phyloP scores from a whole-genome alignment of 2,888 invertebrate species.

The Conistra vaccinii region DNA sequence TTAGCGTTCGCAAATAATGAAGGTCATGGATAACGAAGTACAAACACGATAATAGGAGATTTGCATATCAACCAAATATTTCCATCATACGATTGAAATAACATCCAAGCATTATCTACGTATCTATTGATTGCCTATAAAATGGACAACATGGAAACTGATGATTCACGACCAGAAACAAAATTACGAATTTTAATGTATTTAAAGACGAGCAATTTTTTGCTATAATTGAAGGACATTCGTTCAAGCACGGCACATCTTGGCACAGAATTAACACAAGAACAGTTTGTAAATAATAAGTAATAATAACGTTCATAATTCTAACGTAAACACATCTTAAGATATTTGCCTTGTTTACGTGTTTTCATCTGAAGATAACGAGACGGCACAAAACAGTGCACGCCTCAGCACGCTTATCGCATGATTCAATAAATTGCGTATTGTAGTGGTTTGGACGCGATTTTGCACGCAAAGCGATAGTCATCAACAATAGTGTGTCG shows the following conservation, averaged over 20 bases:
- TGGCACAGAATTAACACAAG: constrained; percentile 32
- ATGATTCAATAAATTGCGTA: constrained; percentile 57
- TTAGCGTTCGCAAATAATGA: constrained; percentile 9
- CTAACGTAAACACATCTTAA: constrained; percentile 14
- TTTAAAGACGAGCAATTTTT: neutral
- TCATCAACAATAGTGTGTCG: constrained; percentile 17
- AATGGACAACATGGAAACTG: neutral
- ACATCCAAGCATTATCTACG: constrained; percentile 18
- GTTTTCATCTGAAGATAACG: constrained; percentile 33
- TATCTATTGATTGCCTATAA: neutral
- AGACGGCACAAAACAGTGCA: constrained; percentile 8
- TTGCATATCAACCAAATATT: constrained; percentile 26
- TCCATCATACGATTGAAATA: constrained; percentile 14
- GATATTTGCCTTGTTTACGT: constrained; percentile 32
- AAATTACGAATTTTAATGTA: neutral
- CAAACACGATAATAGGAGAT: constrained; percentile 27
- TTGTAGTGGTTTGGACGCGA: constrained; percentile 40
- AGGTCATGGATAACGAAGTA: constrained; percentile 44
- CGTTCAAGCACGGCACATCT: constrained; percentile 10
- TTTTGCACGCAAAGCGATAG: constrained; percentile 28
- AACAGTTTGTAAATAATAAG: constrained; percentile 17
- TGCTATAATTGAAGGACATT: constrained; percentile 11
- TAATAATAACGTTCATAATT: constrained; percentile 8
- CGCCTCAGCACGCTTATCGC: constrained; percentile 30
- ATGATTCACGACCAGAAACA: neutral